Evolutionary conservation across 2,797 vertebrate genomes (phyloP).

Genomic region (Myripristis jacobus): DNA sequence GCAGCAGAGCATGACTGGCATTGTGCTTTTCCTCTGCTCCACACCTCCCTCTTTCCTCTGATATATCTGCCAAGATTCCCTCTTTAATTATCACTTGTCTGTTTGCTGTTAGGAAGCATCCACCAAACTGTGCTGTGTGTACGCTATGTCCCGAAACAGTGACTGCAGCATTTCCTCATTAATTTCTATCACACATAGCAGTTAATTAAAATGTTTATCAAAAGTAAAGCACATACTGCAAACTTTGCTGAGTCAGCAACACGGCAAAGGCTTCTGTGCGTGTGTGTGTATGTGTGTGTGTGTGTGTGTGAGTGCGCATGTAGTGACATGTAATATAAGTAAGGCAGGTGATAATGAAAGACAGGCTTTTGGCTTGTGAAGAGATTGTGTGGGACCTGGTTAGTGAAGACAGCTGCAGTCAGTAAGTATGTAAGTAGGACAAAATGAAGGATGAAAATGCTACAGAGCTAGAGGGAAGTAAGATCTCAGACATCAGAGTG

Average conservation of each 20-base stretch:
- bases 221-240: not conserved
- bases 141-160: conserved; percentile 34
- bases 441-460: conserved; percentile 31
- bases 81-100: conserved; percentile 39
- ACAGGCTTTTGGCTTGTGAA: not conserved
- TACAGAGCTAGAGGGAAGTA: conserved; percentile 35
- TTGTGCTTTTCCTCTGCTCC: conserved; percentile 17
- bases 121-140: conserved; percentile 30
- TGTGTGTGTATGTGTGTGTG: not conserved
- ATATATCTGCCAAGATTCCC: conserved; percentile 15
- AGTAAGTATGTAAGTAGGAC: conserved; percentile 11
- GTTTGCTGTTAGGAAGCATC: conserved; percentile 37
- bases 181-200: conserved; percentile 28
- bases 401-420: not conserved
- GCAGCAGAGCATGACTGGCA: conserved; percentile 23
- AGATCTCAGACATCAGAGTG: conserved; percentile 27
- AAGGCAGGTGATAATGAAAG: not conserved
- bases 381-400: not conserved
- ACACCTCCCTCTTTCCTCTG: conserved; percentile 14
- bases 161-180: conserved; percentile 22
- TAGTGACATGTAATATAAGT: too few species aligned
- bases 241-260: not conserved
- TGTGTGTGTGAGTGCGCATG: not conserved
- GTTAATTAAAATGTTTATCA: conserved; percentile 37
- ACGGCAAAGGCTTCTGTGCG: too few species aligned